Evolutionary conservation across 2,113 vertebrate genomes (phyloP), one percentile per base, ranked within the genome.

Genomic region (Dicerorhinus sumatrensis): DNA sequence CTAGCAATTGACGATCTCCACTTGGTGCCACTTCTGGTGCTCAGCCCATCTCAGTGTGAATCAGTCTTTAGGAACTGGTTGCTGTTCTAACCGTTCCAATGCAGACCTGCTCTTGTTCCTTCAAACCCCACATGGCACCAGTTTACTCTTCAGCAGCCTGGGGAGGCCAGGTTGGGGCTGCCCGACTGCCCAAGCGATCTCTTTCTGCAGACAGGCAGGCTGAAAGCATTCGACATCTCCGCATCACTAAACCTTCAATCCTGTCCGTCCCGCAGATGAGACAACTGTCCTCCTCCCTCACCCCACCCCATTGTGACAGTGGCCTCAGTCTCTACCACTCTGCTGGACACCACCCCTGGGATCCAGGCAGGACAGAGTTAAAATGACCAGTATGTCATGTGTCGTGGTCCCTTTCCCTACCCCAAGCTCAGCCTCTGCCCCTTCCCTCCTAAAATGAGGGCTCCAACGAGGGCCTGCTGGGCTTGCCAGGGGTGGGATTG

Each of bases 381-480:
- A 93, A 91, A 60, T 80, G 86, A 70, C n/a, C 39, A 33, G 18
- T 1, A 1, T 33, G 58, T 65, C 72, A 85, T 18, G 4, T 42
- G 33, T 60, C 60, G 58, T 16, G 25, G n/a, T 23, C 46, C 73
- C 63, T 89, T 72, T 36, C 84, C 29, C 60, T 42, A 93, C 25
- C 86, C 63, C 79, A 90, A 82, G 70, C 54, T 82, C 79, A 72
- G 79, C 21, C 91, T 89, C 86, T 97, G 48, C 12, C 73, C 75
- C 69, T 75, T 95, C 20, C 60, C 63, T 82, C n/a, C 42, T 75
- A 58, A 94, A 94, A 56, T 67, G 46, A 96, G 51, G 42, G 69
- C 87, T 87, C 83, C 75, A 63, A 87, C 13, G 10, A 95, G 89
- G 70, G 83, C 76, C 92, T 96, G 79, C 95, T 92, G 92, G 96